phyloP scores from a whole-genome alignment of 2,888 invertebrate genomes.

The Clivina fossor region DNA sequence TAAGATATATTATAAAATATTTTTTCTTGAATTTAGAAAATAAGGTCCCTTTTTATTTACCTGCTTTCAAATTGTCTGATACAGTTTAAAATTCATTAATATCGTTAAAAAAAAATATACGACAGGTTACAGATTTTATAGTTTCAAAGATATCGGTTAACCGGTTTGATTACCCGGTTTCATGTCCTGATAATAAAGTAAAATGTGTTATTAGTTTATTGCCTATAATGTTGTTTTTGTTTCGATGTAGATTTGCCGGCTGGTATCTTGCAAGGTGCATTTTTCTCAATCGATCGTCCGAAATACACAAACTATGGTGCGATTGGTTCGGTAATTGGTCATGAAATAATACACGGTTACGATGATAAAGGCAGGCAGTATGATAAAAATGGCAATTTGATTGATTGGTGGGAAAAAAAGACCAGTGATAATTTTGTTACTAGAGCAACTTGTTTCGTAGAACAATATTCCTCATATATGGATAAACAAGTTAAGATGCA shows the following conservation, averaged over 20 bases:
- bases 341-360: conserved; percentile 84
- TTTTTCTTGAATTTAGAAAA: no score
- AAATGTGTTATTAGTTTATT: no score
- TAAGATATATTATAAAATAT: no score
- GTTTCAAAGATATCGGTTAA: no score
- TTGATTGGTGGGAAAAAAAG: conserved; percentile 83
- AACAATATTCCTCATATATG: conserved; percentile 85
- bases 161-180: no score
- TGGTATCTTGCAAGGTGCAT: conserved; percentile 82
- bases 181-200: no score
- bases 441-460: conserved; percentile 80
- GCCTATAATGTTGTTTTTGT: background rate
- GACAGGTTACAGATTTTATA: no score
- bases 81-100: no score
- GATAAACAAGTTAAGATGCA: conserved; percentile 69
- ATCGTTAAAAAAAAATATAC: no score
- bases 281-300: conserved; percentile 80
- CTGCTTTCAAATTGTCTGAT: no score
- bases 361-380: conserved; percentile 83
- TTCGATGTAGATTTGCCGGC: conserved; percentile 75
- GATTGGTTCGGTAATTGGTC: conserved; percentile 82
- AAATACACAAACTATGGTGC: conserved; percentile 85
- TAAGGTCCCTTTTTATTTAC: no score
- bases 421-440: conserved; percentile 77
- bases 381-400: conserved; percentile 80